Evolutionary conservation across 2,113 vertebrate genomes (phyloP).

Genomic region (Myotis lucifugus): DNA sequence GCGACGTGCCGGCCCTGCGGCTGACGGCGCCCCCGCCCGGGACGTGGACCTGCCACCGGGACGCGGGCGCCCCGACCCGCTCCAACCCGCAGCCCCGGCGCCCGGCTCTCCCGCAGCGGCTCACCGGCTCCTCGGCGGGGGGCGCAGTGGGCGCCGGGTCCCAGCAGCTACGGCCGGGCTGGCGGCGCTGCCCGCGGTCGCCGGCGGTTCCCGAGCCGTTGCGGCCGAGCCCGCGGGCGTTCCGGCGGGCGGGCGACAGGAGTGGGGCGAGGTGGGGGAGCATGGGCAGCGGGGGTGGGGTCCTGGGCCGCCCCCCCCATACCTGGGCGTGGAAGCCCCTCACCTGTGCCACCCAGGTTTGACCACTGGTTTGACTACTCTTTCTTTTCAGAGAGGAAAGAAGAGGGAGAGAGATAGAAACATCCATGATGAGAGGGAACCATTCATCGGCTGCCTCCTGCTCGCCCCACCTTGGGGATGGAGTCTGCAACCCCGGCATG

Average conservation of each 20-base stretch:
- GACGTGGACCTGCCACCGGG: background rate
- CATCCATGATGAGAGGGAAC: too few relatives aligned
- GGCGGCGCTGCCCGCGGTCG: background rate
- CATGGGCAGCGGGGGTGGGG: background rate
- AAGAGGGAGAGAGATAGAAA: too few relatives aligned
- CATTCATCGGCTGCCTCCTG: too few relatives aligned
- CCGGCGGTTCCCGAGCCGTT: conserved; percentile 76
- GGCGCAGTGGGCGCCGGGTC: background rate
- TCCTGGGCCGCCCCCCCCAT: background rate
- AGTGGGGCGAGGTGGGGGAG: background rate
- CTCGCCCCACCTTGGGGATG: too few relatives aligned
- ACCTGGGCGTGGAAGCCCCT: background rate
- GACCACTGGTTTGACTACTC: background rate
- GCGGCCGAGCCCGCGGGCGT: conserved; percentile 36
- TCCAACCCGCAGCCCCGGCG: background rate
- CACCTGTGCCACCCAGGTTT: background rate
- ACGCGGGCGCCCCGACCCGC: background rate
- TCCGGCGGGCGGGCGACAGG: background rate
- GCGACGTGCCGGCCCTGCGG: background rate
- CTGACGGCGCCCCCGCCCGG: background rate
- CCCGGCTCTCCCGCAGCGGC: background rate
- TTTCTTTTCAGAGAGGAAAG: too few relatives aligned
- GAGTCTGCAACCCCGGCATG: too few relatives aligned
- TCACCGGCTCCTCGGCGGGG: background rate
- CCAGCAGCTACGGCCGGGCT: background rate